These are phyloP conservation scores for Hyposoter dolosus DNA, from an alignment of 2,888 invertebrate genomes.

Conservation along the genomic window DNA sequence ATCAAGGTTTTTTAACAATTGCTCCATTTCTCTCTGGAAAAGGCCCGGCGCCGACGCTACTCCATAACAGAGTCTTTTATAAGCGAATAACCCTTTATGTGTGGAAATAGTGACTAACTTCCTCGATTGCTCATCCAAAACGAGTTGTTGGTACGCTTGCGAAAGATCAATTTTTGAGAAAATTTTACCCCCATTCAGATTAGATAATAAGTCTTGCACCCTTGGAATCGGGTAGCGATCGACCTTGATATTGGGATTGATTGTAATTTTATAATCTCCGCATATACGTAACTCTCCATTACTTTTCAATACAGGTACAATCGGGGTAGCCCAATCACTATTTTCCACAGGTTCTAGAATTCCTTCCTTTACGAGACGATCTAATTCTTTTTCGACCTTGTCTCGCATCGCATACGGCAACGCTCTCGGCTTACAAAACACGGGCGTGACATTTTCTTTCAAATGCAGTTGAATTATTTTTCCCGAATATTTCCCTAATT, in stretches of 20 bases:
- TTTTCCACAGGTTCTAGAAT: conserved; percentile 65
- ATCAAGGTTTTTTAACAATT: conserved; percentile 72
- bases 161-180: conserved; percentile 67
- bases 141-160: conserved; percentile 35
- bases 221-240: conserved; percentile 65
- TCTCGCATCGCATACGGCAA: conserved; percentile 64
- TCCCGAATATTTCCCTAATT: background rate
- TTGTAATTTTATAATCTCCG: conserved; percentile 70
- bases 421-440: conserved; percentile 41
- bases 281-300: conserved; percentile 73
- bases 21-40: conserved; percentile 75
- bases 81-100: background rate
- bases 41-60: conserved; percentile 51
- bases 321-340: conserved; percentile 73
- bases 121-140: conserved; percentile 11
- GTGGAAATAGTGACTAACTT: conserved; percentile 18
- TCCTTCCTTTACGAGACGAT: background rate
- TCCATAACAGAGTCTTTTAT: conserved; percentile 31
- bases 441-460: background rate
- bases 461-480: conserved; percentile 1
- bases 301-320: conserved; percentile 72
- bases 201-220: conserved; percentile 59
- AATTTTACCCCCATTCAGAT: conserved; percentile 64
- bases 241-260: conserved; percentile 50
- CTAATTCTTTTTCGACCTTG: conserved; percentile 32